Percentiles rank a stretch among this genome's conserved stretches.
Conservation (phyloP, 2,888 invertebrate species). For the Lasius platythorax region DNA sequence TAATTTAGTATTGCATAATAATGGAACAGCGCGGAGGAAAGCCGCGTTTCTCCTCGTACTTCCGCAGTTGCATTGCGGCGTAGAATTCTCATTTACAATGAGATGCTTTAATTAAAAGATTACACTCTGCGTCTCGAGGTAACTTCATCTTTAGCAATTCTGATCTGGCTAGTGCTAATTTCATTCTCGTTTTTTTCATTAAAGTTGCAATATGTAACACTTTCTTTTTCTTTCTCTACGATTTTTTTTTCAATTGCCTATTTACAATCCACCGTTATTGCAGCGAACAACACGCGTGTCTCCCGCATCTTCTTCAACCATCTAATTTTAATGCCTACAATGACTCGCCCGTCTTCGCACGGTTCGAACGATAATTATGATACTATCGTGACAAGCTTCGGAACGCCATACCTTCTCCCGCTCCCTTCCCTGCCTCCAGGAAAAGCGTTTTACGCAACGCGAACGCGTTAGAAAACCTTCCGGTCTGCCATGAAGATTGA, state of each 20-base stretch:
- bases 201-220: not conserved
- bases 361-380: constrained; percentile 51
- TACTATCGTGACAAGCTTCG: constrained; percentile 35
- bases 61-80: constrained; percentile 24
- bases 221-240: no score
- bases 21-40: constrained; percentile 6
- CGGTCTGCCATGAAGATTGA: constrained; percentile 66
- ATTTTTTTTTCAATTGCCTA: not conserved
- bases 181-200: not conserved
- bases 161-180: not conserved
- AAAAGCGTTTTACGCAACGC: constrained; percentile 42
- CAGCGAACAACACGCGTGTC: not conserved
- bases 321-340: constrained; percentile 25
- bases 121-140: constrained; percentile 62
- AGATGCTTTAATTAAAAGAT: constrained; percentile 68
- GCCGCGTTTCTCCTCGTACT: constrained; percentile 56
- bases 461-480: constrained; percentile 52
- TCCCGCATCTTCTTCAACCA: not conserved
- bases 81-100: constrained; percentile 45
- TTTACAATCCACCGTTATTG: not conserved
- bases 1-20: constrained; percentile 51
- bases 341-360: constrained; percentile 10
- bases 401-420: not conserved
- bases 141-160: constrained; percentile 37
- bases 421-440: not conserved